A percentile compares a stretch with the other conserved stretches of the same genome.
phyloP scores from a whole-genome alignment of 2,113 vertebrate genomes.

The Trematomus loennbergii region DNA sequence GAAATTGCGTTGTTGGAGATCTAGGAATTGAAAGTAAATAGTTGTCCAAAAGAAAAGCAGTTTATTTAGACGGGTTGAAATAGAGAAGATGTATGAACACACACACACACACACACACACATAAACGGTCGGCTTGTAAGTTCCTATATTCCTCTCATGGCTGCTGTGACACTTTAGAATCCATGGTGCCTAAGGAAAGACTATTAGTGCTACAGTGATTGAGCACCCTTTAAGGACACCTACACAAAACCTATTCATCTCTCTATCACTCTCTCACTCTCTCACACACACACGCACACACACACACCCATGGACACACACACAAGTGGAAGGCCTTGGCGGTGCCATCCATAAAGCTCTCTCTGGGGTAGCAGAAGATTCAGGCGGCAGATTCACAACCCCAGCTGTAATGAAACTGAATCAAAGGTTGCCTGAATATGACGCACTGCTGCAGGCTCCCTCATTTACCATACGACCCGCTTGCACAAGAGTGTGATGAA shows the following conservation, averaged over 20 bases:
- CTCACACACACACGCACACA: conserved; percentile 8
- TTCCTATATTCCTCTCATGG: conserved; percentile 30
- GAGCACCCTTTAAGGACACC: conserved; percentile 53
- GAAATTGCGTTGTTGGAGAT: background rate
- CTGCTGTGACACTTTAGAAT: conserved; percentile 60
- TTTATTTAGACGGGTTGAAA: background rate
- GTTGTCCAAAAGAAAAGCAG: background rate
- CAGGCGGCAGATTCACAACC: conserved; percentile 72
- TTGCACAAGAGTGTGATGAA: conserved; percentile 55
- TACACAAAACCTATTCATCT: background rate
- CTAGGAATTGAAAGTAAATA: conserved; percentile 27
- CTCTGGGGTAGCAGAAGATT: conserved; percentile 40
- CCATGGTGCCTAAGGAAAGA: conserved; percentile 50
- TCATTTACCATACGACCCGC: conserved; percentile 26
- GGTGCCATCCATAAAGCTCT: conserved; percentile 64
- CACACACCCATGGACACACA: background rate
- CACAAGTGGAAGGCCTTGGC: conserved; percentile 38
- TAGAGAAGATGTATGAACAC: background rate
- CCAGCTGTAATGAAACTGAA: conserved; percentile 69
- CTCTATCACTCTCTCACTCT: background rate
- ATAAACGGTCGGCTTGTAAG: background rate
- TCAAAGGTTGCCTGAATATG: conserved; percentile 55
- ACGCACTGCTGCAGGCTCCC: conserved; percentile 48
- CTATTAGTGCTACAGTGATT: conserved; percentile 67
- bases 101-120: background rate